A percentile compares a stretch with the other conserved stretches of the same genome.
Evolutionary conservation across 2,888 invertebrate species (phyloP).

Genomic region (Epinotia ramella): DNA sequence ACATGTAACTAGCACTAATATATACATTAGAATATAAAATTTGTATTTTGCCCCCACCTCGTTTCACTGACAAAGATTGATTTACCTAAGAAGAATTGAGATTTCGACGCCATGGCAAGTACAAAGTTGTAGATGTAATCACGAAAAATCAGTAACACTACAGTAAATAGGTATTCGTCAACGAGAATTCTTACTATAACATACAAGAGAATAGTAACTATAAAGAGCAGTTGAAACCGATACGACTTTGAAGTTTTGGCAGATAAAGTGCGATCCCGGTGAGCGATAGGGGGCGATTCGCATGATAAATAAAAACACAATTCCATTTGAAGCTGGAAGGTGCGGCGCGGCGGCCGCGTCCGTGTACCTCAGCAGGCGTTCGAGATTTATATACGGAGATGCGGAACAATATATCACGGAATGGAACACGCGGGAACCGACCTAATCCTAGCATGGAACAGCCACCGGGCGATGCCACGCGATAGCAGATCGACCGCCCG

Average conservation of each 20-base stretch:
- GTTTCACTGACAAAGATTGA: slow-evolving; percentile 39
- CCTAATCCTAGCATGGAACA: slow-evolving; percentile 80
- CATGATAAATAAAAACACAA: slow-evolving; percentile 86
- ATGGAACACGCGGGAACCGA: slow-evolving; percentile 81
- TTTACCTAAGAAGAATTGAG: slow-evolving; percentile 41
- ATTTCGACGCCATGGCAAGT: slow-evolving; percentile 44
- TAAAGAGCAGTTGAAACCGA: slow-evolving; percentile 64
- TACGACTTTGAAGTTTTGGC: slow-evolving; percentile 75
- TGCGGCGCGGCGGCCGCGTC: slow-evolving; percentile 79
- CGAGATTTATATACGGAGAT: slow-evolving; percentile 84
- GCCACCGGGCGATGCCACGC: slow-evolving; percentile 79
- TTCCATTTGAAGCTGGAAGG: slow-evolving; percentile 82
- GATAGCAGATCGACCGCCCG: slow-evolving; percentile 78
- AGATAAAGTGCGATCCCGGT: slow-evolving; percentile 82
- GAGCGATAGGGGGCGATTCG: slow-evolving; percentile 82
- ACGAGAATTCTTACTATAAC: slow-evolving; percentile 30
- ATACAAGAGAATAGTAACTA: slow-evolving; percentile 54
- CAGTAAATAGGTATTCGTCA: slow-evolving; percentile 18
- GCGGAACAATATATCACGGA: slow-evolving; percentile 84
- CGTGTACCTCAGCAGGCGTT: slow-evolving; percentile 85
- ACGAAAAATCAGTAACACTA: slow-evolving; percentile 30
- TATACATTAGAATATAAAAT: slow-evolving; percentile 65
- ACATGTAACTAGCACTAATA: slow-evolving; percentile 65
- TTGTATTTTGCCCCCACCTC: slow-evolving; percentile 48
- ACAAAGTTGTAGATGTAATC: slow-evolving; percentile 31